Percentiles rank a stretch among this genome's conserved stretches.
Evolutionary conservation across 1,140 invertebrate species (phyloP).

Genomic region (Drosophila nikananu): DNA sequence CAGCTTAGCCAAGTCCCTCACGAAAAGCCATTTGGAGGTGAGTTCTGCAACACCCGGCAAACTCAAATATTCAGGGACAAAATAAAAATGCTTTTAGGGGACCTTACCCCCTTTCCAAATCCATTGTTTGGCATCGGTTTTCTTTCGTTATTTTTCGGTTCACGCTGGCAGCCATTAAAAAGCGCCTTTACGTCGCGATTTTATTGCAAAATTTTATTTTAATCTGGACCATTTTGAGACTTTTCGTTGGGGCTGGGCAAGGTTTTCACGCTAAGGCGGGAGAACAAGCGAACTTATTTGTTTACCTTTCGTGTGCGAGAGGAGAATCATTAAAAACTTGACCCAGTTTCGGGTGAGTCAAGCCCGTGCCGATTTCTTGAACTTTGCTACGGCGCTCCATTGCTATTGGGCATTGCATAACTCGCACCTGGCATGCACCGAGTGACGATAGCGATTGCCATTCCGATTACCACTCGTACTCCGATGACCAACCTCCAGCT

Average conservation of each 20-base stretch:
- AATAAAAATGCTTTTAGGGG: slow-evolving; percentile 42
- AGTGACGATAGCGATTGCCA: slow-evolving; percentile 31
- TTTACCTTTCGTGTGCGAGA: slow-evolving; percentile 42
- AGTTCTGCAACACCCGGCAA: slow-evolving; percentile 32
- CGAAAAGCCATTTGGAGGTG: slow-evolving; percentile 36
- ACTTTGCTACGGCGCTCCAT: slow-evolving; percentile 17
- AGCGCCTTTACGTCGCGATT: slow-evolving; percentile 50
- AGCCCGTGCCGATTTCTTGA: slow-evolving; percentile 49
- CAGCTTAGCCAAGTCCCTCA: slow-evolving; percentile 32
- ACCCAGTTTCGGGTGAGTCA: slow-evolving; percentile 42
- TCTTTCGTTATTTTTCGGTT: slow-evolving; percentile 13
- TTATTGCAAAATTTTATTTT: slow-evolving; percentile 36
- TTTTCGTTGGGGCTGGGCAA: slow-evolving; percentile 62
- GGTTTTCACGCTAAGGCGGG: slow-evolving; percentile 29
- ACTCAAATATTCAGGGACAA: slow-evolving; percentile 46
- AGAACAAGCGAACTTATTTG: slow-evolving; percentile 60
- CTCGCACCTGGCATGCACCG: slow-evolving; percentile 28
- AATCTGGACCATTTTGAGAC: slow-evolving; percentile 38
- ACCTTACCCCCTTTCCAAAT: slow-evolving; percentile 21
- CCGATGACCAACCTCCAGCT: slow-evolving; percentile 37
- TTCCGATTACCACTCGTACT: slow-evolving; percentile 23
- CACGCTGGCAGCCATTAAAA: slow-evolving; percentile 55
- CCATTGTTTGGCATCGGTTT: slow-evolving; percentile 43
- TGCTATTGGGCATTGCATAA: slow-evolving; percentile 46
- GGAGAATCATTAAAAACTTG: slow-evolving; percentile 58